Evolutionary conservation across 2,888 invertebrate species (phyloP).

Genomic region (Periphyllus acericola): DNA sequence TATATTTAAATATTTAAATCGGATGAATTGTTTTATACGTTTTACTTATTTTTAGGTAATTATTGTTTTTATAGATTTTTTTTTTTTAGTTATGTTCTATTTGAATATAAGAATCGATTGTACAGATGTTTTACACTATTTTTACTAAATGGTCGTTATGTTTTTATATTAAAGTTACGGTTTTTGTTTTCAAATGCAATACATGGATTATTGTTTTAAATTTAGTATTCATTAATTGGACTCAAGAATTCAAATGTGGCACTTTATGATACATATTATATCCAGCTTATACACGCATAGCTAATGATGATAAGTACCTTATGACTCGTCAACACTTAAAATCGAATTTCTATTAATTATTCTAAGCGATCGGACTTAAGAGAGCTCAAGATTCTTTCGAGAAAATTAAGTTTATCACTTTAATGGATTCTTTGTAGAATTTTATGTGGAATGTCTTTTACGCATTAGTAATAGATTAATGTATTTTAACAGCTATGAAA

Average conservation of each 20-base stretch:
- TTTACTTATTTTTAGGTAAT: too few species aligned
- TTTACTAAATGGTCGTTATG: too few species aligned
- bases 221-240: too few species aligned
- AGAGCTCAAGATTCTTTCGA: conserved; percentile 17
- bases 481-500: not conserved
- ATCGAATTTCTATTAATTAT: conserved; percentile 42
- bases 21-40: not conserved
- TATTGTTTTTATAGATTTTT: too few species aligned
- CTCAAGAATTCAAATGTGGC: too few species aligned
- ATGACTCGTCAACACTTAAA: not conserved
- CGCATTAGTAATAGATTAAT: conserved; percentile 18
- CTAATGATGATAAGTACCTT: not conserved
- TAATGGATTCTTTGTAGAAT: conserved; percentile 32
- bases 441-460: not conserved
- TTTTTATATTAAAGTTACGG: too few species aligned
- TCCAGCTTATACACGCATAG: not conserved
- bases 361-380: conserved; percentile 13
- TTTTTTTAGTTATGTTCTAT: too few species aligned
- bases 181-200: too few species aligned
- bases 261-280: not conserved
- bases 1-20: not conserved
- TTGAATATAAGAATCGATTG: too few species aligned
- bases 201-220: too few species aligned
- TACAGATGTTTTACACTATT: too few species aligned
- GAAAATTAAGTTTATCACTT: conserved; percentile 9